Percentiles rank a stretch among this genome's conserved stretches.
These are phyloP conservation scores for Poecile montanus DNA, from an alignment of 2,797 vertebrate genomes.

Conservation along the genomic window DNA sequence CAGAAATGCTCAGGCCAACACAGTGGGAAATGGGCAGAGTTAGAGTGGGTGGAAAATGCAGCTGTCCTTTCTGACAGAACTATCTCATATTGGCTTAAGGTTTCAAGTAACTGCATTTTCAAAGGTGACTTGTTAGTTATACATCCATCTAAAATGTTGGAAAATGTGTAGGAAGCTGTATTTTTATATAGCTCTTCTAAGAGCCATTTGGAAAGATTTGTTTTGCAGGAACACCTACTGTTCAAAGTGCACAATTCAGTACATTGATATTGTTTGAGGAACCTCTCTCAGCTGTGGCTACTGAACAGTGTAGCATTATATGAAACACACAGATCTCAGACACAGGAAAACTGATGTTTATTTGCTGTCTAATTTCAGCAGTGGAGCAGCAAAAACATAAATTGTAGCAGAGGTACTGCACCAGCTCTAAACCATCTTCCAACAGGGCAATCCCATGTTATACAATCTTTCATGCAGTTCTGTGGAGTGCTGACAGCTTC, in stretches of 20 bases:
- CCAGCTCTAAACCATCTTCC: neutral
- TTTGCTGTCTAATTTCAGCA: neutral
- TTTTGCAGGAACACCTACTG: conserved; percentile 8
- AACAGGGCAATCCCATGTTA: neutral
- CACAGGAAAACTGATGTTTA: neutral
- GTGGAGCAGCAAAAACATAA: neutral
- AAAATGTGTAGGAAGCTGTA: conserved; percentile 34
- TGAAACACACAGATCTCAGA: neutral
- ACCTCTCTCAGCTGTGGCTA: neutral
- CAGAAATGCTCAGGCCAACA: neutral
- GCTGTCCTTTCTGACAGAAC: neutral
- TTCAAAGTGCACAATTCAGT: neutral
- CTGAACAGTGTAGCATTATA: neutral
- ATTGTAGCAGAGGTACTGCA: neutral
- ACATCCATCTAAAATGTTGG: neutral
- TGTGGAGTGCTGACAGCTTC: neutral
- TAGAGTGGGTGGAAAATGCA: neutral
- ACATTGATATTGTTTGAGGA: neutral
- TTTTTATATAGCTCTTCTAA: conserved; percentile 17
- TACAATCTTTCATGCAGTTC: neutral
- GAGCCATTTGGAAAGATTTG: neutral
- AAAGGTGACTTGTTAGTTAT: conserved; percentile 9
- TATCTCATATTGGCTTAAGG: neutral
- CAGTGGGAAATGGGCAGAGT: neutral
- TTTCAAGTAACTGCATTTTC: conserved; percentile 29